Evolutionary conservation across 1,140 invertebrate genomes (phyloP).

Genomic region (Caerostris darwini): DNA sequence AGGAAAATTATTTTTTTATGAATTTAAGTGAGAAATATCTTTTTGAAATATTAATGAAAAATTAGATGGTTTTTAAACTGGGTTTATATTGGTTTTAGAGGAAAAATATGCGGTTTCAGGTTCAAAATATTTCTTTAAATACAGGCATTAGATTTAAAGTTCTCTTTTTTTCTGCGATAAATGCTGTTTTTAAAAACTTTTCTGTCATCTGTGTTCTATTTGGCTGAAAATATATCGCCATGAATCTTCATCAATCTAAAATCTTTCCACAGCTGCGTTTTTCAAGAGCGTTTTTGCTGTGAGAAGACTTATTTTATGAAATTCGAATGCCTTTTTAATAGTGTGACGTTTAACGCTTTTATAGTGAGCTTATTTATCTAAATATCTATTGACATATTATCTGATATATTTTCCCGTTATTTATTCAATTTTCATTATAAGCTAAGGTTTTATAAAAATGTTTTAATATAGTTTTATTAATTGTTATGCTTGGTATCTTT

Average conservation of each 20-base stretch:
- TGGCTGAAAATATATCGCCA: neutral
- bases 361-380: no score
- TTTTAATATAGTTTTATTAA: no score
- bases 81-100: no score
- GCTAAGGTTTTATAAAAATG: no score
- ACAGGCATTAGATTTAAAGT: neutral
- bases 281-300: neutral
- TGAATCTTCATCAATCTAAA: conserved; percentile 2
- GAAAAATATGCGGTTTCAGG: neutral
- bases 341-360: neutral
- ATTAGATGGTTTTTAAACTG: no score
- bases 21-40: no score
- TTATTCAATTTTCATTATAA: no score
- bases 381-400: no score
- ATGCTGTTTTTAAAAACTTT: neutral
- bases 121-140: neutral
- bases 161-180: neutral
- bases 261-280: neutral
- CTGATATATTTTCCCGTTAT: no score
- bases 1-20: no score
- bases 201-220: neutral
- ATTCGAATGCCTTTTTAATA: neutral
- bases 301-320: neutral
- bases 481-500: no score
- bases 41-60: no score